Conservation (phyloP, 1,140 invertebrate species). For the Phthorimaea operculella region DNA sequence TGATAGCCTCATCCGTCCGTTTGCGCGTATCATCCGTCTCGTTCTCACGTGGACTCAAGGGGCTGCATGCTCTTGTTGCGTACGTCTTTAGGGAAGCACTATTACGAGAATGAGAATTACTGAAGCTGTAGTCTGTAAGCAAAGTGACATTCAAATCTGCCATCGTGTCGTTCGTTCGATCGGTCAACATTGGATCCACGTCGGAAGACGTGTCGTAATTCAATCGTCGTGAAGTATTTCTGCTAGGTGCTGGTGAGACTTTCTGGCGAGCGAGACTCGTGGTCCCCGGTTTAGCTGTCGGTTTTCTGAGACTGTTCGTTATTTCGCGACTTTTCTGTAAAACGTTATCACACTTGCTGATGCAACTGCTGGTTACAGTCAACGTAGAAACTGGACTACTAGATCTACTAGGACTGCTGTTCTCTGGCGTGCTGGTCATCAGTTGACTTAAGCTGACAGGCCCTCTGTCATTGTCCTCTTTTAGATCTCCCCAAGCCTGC, state of each 20-base stretch:
- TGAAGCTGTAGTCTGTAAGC: constrained; percentile 41
- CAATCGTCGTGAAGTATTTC: constrained; percentile 36
- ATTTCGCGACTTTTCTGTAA: constrained; percentile 53
- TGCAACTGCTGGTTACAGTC: constrained; percentile 48
- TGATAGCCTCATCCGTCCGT: constrained; percentile 28
- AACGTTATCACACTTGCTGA: constrained; percentile 46
- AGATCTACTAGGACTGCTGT: constrained; percentile 7
- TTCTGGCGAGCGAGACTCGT: background rate
- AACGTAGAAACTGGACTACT: constrained; percentile 40
- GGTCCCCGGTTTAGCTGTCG: background rate
- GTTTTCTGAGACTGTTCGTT: constrained; percentile 23
- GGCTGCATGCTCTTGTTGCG: background rate
- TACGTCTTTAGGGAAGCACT: background rate
- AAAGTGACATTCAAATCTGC: constrained; percentile 63
- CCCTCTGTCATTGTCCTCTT: constrained; percentile 25
- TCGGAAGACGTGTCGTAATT: constrained; percentile 50
- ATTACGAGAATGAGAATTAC: background rate
- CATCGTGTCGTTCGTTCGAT: constrained; percentile 62
- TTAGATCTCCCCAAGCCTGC: constrained; percentile 42
- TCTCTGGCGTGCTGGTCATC: constrained; percentile 35
- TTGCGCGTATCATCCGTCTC: background rate
- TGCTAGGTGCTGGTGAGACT: constrained; percentile 5
- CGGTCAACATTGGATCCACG: constrained; percentile 50
- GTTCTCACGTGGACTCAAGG: background rate
- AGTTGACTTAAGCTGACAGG: constrained; percentile 57